phyloP scores from a whole-genome alignment of 2,797 vertebrate species.

The Anniella stebbinsi region DNA sequence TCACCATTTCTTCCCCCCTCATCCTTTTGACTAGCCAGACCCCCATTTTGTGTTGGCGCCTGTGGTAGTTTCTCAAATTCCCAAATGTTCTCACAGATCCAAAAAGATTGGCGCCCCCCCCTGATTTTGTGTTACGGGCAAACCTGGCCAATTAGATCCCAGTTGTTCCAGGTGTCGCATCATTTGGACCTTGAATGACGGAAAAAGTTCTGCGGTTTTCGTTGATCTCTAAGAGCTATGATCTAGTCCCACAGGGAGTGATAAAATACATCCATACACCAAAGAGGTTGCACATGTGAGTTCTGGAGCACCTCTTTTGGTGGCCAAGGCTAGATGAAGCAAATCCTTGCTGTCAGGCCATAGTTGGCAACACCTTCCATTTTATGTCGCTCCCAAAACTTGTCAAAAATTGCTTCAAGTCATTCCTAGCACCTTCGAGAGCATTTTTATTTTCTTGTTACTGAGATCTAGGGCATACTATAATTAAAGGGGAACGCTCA shows the following conservation, averaged over 20 bases:
- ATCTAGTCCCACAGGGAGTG: too few relatives aligned
- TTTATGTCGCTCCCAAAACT: not conserved
- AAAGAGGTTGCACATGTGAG: not conserved
- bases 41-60: too few relatives aligned
- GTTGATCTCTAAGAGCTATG: not conserved
- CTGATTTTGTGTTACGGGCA: not conserved
- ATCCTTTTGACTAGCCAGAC: too few relatives aligned
- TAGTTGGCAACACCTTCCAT: not conserved
- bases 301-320: not conserved
- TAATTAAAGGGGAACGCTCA: not conserved
- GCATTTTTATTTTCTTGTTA: too few relatives aligned
- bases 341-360: not conserved
- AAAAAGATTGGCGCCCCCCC: not conserved
- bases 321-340: not conserved
- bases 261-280: not conserved
- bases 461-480: not conserved
- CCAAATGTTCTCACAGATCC: too few relatives aligned
- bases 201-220: not conserved
- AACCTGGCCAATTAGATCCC: not conserved
- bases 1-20: too few relatives aligned
- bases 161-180: too few relatives aligned
- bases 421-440: too few relatives aligned
- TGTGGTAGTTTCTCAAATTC: too few relatives aligned
- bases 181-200: too few relatives aligned
- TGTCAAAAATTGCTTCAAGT: not conserved